A percentile compares a stretch with the other conserved stretches of the same genome.
Conservation (phyloP, 2,113 vertebrate species). For the Corythornis madagascariensis region DNA sequence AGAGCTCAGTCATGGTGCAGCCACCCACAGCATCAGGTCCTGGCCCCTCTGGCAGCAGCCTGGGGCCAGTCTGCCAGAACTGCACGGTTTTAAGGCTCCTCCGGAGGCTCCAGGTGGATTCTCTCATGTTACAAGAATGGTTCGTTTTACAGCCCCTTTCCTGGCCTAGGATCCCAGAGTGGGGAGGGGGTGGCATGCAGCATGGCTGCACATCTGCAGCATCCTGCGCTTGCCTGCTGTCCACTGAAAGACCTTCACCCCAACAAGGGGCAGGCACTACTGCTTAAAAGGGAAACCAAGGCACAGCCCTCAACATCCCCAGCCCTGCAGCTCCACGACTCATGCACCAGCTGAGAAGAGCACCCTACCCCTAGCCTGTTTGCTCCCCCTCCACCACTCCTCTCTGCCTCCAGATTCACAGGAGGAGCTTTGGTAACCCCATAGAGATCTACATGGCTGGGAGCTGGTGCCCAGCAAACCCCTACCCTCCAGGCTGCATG, state of each 20-base stretch:
- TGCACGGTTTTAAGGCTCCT: not conserved
- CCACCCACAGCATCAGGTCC: not conserved
- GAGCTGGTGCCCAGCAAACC: not conserved
- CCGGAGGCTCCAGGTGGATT: conserved; percentile 50
- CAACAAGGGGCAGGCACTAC: not conserved
- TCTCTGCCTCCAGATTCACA: not conserved
- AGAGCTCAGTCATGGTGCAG: not conserved
- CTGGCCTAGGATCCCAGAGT: not conserved
- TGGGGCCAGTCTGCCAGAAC: not conserved
- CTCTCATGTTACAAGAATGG: conserved; percentile 56
- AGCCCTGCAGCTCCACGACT: not conserved
- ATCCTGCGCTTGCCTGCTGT: rapidly evolving
- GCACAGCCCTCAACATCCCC: not conserved
- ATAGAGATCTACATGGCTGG: not conserved
- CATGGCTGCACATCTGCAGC: not conserved
- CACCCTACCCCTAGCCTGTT: not conserved
- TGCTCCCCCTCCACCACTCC: not conserved
- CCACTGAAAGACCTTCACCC: not conserved
- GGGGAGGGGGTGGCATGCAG: not conserved
- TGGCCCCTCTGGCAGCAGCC: not conserved
- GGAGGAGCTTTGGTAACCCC: not conserved
- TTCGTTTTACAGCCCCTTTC: conserved; percentile 34
- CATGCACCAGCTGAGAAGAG: not conserved
- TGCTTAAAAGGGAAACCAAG: not conserved
- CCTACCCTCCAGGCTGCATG: not conserved